Evolutionary conservation across 1,140 invertebrate genomes (phyloP).

Genomic region (Tribolium castaneum): DNA sequence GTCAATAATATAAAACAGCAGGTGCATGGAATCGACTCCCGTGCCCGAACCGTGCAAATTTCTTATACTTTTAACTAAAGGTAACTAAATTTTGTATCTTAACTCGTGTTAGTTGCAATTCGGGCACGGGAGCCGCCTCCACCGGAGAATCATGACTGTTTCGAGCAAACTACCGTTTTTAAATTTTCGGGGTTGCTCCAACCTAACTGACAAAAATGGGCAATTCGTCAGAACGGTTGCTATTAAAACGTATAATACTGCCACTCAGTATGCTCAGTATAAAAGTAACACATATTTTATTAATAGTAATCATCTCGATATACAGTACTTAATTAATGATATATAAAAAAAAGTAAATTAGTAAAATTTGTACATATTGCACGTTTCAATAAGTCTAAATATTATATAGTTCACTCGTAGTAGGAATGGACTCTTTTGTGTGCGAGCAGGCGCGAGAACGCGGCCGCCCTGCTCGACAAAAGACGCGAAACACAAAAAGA

Average conservation of each 20-base stretch:
- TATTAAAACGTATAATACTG: conserved; percentile 57
- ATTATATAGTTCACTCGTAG: conserved; percentile 55
- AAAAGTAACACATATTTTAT: conserved; percentile 61
- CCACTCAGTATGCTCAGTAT: conserved; percentile 62
- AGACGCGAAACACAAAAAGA: conserved; percentile 40
- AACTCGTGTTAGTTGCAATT: background rate
- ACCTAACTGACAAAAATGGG: conserved; percentile 33
- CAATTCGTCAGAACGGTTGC: conserved; percentile 31
- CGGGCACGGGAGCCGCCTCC: background rate
- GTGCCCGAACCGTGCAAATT: background rate
- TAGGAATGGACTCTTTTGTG: conserved; percentile 57
- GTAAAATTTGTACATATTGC: conserved; percentile 68
- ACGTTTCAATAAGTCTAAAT: conserved; percentile 63
- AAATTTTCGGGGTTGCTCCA: conserved; percentile 36
- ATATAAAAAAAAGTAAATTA: conserved; percentile 65
- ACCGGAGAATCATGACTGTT: conserved; percentile 45
- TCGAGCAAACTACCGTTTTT: conserved; percentile 43
- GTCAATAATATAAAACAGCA: conserved; percentile 26
- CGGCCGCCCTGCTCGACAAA: conserved; percentile 50
- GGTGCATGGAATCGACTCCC: background rate
- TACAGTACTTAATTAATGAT: conserved; percentile 65
- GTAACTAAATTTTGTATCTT: conserved; percentile 23
- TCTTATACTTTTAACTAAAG: conserved; percentile 4
- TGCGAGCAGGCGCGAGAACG: conserved; percentile 46
- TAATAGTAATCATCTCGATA: conserved; percentile 60